Percentiles rank a stretch among this genome's conserved stretches.
phyloP scores from a whole-genome alignment of 2,797 vertebrate species.

The Valencia hispanica region DNA sequence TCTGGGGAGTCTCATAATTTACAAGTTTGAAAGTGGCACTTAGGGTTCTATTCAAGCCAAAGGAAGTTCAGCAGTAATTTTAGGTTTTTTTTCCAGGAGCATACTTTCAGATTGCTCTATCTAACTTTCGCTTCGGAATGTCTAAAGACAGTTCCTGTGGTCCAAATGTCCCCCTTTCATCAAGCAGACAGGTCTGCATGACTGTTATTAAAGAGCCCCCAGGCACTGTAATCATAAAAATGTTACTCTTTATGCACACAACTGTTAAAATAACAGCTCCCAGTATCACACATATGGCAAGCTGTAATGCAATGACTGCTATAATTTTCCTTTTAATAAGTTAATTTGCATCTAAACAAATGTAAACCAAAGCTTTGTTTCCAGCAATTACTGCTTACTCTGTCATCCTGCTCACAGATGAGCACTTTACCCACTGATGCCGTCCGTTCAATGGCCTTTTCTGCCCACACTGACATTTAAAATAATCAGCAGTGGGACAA shows the following conservation, averaged over 20 bases:
- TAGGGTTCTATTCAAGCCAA: not conserved
- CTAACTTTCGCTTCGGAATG: slow-evolving; percentile 2
- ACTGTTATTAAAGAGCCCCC: slow-evolving; percentile 31
- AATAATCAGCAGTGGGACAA: slow-evolving; percentile 35
- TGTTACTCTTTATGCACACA: slow-evolving; percentile 23
- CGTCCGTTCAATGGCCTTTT: slow-evolving; percentile 30
- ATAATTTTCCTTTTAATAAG: slow-evolving; percentile 40
- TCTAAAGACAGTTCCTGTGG: slow-evolving; percentile 6
- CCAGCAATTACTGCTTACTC: slow-evolving; percentile 30
- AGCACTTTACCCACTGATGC: slow-evolving; percentile 33
- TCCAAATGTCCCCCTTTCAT: slow-evolving; percentile 21
- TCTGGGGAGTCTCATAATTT: not conserved
- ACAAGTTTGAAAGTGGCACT: not conserved
- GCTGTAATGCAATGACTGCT: slow-evolving; percentile 1
- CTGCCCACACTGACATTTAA: slow-evolving; percentile 49
- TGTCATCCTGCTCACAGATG: slow-evolving; percentile 17
- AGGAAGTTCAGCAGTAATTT: not conserved
- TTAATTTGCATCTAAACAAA: slow-evolving; percentile 52
- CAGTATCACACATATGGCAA: not conserved
- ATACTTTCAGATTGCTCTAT: slow-evolving; percentile 1
- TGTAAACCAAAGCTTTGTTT: slow-evolving; percentile 38
- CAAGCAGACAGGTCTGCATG: slow-evolving; percentile 16
- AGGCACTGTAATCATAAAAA: slow-evolving; percentile 31
- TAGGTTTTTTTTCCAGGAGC: not conserved
- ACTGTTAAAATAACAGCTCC: slow-evolving; percentile 31